Evolutionary conservation across 2,888 invertebrate species (phyloP).

Genomic region (Drosophila kambysellisi): DNA sequence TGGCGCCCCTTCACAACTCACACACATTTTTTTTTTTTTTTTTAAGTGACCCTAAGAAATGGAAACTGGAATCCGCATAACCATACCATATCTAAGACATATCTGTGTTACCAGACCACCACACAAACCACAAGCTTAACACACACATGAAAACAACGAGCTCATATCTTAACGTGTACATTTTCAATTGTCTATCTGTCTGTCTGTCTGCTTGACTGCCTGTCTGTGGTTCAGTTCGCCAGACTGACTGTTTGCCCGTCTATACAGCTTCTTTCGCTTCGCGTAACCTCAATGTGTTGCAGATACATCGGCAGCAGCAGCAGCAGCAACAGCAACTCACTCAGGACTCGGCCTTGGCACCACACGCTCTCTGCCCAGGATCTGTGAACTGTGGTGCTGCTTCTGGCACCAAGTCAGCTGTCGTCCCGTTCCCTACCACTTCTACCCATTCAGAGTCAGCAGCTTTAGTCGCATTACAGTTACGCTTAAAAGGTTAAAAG

Average conservation of each 20-base stretch:
- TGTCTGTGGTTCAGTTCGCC: constrained; percentile 22
- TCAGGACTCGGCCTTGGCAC: constrained; percentile 63
- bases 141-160: constrained; percentile 10
- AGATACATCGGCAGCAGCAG: constrained; percentile 51
- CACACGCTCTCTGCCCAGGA: constrained; percentile 7
- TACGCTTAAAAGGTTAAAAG: constrained; percentile 77
- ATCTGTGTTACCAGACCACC: constrained; percentile 33
- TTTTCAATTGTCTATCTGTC: constrained; percentile 58
- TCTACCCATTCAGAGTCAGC: constrained; percentile 36
- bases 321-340: constrained; percentile 30
- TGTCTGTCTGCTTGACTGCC: constrained; percentile 10
- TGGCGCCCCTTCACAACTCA: constrained; percentile 3
- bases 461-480: constrained; percentile 75
- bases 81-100: constrained; percentile 43
- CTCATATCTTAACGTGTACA: constrained; percentile 55
- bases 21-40: constrained; percentile 24
- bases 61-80: constrained; percentile 58
- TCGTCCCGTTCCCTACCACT: constrained; percentile 12
- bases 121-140: constrained; percentile 33
- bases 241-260: background rate
- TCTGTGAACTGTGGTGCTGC: constrained; percentile 3
- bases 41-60: constrained; percentile 46
- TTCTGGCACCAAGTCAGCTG: constrained; percentile 20
- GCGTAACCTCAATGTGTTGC: constrained; percentile 76
- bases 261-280: constrained; percentile 53